phyloP scores from a whole-genome alignment of 2,797 vertebrate genomes.

The Holocentrus rufus region DNA sequence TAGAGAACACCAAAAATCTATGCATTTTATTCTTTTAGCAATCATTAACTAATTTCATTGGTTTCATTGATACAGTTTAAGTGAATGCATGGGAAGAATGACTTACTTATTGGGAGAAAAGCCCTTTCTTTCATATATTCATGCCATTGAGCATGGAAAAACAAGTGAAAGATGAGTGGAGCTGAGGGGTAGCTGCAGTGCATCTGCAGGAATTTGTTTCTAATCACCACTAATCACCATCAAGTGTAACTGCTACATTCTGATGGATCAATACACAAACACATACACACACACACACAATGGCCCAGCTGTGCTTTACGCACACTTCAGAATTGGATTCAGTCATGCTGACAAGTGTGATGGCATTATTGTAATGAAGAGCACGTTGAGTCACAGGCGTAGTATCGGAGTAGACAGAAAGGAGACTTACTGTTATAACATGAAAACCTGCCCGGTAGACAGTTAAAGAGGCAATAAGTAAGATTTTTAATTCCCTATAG shows the following conservation, averaged over 20 bases:
- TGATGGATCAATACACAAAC: background rate
- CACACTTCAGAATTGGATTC: slow-evolving; percentile 3
- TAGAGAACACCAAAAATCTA: background rate
- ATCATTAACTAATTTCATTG: background rate
- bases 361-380: slow-evolving; percentile 8
- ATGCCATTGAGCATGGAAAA: no score
- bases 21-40: background rate
- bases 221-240: slow-evolving; percentile 26
- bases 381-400: slow-evolving; percentile 12
- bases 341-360: slow-evolving; percentile 10
- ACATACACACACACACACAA: background rate
- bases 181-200: background rate
- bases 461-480: slow-evolving; percentile 13
- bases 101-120: background rate
- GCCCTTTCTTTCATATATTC: no score
- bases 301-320: background rate
- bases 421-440: slow-evolving; percentile 9
- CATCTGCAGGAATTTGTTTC: slow-evolving; percentile 13
- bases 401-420: background rate
- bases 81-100: background rate
- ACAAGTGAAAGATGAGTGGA: background rate
- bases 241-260: background rate
- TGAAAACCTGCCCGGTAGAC: slow-evolving; percentile 8
- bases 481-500: slow-evolving; percentile 3
- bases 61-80: background rate